These are phyloP conservation scores for Dasypogon diadema DNA, from an alignment of 2,888 invertebrate genomes.

Conservation along the genomic window DNA sequence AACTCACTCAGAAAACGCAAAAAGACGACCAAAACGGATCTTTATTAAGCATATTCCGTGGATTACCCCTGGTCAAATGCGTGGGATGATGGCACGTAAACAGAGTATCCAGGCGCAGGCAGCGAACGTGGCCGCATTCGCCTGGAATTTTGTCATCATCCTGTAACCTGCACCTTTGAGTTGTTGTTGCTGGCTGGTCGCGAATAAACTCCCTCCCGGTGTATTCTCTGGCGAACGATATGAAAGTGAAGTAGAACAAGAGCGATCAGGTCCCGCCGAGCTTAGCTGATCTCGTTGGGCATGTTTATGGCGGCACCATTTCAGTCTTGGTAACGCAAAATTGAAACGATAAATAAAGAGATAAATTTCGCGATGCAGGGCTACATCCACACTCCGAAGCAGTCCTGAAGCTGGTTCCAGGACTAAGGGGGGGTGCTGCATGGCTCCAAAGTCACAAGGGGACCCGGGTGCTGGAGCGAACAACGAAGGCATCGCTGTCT, in stretches of 20 bases:
- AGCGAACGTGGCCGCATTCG: not conserved
- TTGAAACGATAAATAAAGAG: constrained; percentile 50
- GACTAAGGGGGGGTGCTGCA: not conserved
- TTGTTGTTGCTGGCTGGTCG: not conserved
- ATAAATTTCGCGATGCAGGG: constrained; percentile 45
- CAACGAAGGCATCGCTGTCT: not conserved
- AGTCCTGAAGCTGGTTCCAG: too few relatives aligned
- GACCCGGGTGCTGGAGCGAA: not conserved
- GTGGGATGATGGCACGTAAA: constrained; percentile 20
- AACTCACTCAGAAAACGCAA: not conserved
- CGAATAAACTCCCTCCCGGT: constrained; percentile 26
- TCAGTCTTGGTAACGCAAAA: constrained; percentile 43
- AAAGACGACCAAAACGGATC: not conserved
- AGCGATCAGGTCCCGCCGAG: not conserved
- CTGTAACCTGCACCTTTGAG: not conserved
- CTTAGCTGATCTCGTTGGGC: constrained; percentile 43
- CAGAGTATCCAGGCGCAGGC: not conserved
- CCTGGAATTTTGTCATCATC: constrained; percentile 34
- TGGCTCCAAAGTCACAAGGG: constrained; percentile 2
- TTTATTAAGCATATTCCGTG: constrained; percentile 25
- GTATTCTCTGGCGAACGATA: constrained; percentile 1
- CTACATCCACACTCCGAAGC: not conserved
- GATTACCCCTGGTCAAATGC: constrained; percentile 35
- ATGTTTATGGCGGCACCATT: constrained; percentile 47
- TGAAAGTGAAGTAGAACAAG: constrained; percentile 26